These are phyloP conservation scores for Mus caroli DNA, from an alignment of 2,797 vertebrate species.

Conservation along the genomic window DNA sequence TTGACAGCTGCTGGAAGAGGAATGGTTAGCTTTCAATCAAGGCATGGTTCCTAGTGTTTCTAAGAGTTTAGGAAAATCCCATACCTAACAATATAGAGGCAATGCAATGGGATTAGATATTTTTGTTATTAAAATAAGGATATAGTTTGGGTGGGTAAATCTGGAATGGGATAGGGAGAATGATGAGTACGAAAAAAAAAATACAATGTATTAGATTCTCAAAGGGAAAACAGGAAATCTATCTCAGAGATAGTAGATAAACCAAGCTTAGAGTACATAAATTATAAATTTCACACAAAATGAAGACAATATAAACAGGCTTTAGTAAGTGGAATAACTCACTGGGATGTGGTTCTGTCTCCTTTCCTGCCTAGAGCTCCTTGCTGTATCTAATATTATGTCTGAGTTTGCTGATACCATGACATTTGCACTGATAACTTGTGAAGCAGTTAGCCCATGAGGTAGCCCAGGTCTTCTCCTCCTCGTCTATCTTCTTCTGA, in stretches of 20 bases:
- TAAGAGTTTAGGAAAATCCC: not conserved
- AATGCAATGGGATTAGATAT: not conserved
- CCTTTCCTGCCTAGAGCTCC: not conserved
- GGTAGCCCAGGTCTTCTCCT: not conserved
- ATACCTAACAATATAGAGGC: not conserved
- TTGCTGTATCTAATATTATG: not conserved
- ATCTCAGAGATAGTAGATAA: not conserved
- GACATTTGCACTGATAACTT: not conserved
- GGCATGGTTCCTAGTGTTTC: no score
- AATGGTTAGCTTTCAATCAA: not conserved
- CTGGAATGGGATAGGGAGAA: not conserved
- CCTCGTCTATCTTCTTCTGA: not conserved
- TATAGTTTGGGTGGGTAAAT: not conserved
- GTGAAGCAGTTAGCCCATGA: not conserved
- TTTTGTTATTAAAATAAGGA: not conserved
- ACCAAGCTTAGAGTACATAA: conserved; percentile 55
- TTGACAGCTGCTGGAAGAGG: not conserved
- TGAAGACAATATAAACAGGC: conserved; percentile 13
- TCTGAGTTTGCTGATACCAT: not conserved
- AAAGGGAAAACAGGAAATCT: not conserved
- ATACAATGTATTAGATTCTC: not conserved
- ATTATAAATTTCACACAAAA: conserved; percentile 30
- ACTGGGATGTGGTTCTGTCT: not conserved
- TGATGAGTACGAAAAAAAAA: not conserved
- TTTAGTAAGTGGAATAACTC: not conserved